These are phyloP conservation scores for Salvator merianae DNA, from an alignment of 2,113 vertebrate species.

Conservation along the genomic window DNA sequence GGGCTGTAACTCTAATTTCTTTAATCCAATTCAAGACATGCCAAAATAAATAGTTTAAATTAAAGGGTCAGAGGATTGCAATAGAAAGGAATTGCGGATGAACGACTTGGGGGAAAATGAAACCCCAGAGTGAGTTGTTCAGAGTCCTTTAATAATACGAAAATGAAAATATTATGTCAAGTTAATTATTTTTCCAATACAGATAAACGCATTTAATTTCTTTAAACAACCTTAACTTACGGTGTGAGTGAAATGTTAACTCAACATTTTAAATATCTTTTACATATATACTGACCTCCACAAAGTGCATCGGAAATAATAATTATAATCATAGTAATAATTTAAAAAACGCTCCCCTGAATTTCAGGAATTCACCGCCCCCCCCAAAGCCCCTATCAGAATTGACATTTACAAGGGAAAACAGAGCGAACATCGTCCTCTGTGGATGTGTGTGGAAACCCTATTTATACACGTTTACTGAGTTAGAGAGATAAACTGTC, in stretches of 20 bases:
- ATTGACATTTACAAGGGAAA: slow-evolving; percentile 92
- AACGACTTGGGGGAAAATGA: slow-evolving; percentile 48
- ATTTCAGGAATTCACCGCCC: slow-evolving; percentile 92
- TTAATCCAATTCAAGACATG: not conserved
- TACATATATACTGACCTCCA: slow-evolving; percentile 99
- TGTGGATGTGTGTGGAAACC: slow-evolving; percentile 52
- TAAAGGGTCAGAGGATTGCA: not conserved
- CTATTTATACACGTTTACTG: slow-evolving; percentile 87
- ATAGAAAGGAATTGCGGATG: slow-evolving; percentile 14
- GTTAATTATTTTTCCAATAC: slow-evolving; percentile 86
- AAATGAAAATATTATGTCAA: slow-evolving; percentile 99
- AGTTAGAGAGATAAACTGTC: slow-evolving; percentile 75
- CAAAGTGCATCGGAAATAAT: slow-evolving; percentile 98
- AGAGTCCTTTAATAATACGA: slow-evolving; percentile 98
- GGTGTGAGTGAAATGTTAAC: slow-evolving; percentile 92
- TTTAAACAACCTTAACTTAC: slow-evolving; percentile 86
- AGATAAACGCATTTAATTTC: slow-evolving; percentile 99
- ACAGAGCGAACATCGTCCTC: slow-evolving; percentile 81
- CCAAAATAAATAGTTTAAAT: not conserved
- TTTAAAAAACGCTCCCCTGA: slow-evolving; percentile 84
- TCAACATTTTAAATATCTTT: slow-evolving; percentile 96
- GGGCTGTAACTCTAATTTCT: not conserved
- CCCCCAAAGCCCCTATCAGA: slow-evolving; percentile 75
- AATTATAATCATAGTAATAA: slow-evolving; percentile 22
- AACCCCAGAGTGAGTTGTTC: slow-evolving; percentile 70